Base-by-base conservation (phyloP, 2,888 invertebrate species). In the Psylliodes chrysocephalus region DNA sequence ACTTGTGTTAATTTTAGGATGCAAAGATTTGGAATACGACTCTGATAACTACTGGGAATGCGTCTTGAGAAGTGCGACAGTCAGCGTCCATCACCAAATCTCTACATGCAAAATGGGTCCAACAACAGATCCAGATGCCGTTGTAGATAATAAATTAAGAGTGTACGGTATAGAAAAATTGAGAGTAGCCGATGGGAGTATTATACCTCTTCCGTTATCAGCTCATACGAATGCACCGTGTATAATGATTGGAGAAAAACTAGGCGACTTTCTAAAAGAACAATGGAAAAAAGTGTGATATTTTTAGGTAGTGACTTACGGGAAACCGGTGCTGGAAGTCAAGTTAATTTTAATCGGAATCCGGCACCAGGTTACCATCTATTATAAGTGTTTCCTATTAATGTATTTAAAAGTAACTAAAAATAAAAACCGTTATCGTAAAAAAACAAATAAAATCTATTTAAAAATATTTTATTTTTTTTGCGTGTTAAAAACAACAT, bases 171-270 rank as follows among this genome's bases (percentile, higher is more conserved):
- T 91, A 1, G 77, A 80, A 25, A 85, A 85, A 56, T 78, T 91
- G 22, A 81, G 91, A 66, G 89, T 91, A 18, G 88, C 86, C 3
- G 91, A 91, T 73, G 88, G 88, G 19, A 89, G 90, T 67, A 83
- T 91, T 19, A 89, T 91, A 78, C 91, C 91, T 0, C 82, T 84
- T 47, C 85, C 90, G 8, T 84, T 88, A 46, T 87, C 88, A 4
- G 87, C 88, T 0, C 90, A 91, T 77, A 90, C 90, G 0, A 87
- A 87, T 60, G 90, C 89, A 0, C 88, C 88, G 1, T 86, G 88
- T 0, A 86, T 90, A 25, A 90, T 91, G 90, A 86, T 90, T 22
- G 91, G 88, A 0, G 91, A 91, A 81, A 91, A 89, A 47, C 90
- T 86, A 1, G 86, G 90, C 0, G 89, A 89, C 75, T 83, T 89